These are phyloP conservation scores for Gallirallus australis DNA, from an alignment of 2,797 vertebrate species.

Conservation along the genomic window DNA sequence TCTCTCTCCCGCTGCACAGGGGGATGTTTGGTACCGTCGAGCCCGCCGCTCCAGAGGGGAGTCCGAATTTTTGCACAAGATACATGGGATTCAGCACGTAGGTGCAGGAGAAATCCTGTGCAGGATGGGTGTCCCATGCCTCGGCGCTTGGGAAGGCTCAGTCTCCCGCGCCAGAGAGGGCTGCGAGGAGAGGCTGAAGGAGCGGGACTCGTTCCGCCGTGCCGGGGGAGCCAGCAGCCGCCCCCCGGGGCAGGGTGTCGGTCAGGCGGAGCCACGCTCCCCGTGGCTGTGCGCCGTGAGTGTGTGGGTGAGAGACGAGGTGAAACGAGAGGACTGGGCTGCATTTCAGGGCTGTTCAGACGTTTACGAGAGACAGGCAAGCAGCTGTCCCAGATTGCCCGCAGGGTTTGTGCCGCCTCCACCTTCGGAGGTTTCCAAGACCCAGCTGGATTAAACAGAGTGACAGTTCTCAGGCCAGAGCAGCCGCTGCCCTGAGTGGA, in stretches of 20 bases:
- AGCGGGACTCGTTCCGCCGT: rapidly evolving
- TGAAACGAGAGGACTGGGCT: rapidly evolving
- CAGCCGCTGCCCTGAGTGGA: not conserved
- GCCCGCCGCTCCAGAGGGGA: not conserved
- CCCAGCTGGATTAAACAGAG: not conserved
- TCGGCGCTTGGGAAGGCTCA: not conserved
- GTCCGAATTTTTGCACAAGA: rapidly evolving
- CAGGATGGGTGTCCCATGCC: not conserved
- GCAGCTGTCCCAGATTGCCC: not conserved
- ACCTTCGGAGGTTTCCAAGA: not conserved
- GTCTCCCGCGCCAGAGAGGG: rapidly evolving
- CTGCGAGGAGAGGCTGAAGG: rapidly evolving
- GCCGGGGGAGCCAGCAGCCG: rapidly evolving
- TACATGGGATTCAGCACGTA: rapidly evolving
- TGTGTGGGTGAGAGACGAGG: not conserved
- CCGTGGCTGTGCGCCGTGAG: rapidly evolving
- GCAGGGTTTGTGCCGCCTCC: not conserved
- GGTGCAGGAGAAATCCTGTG: rapidly evolving
- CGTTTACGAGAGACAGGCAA: rapidly evolving
- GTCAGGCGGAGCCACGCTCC: not conserved
- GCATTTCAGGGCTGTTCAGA: not conserved
- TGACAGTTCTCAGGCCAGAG: not conserved
- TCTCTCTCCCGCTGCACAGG: rapidly evolving
- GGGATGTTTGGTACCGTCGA: rapidly evolving
- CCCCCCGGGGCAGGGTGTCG: not conserved